A percentile compares a stretch with the other conserved stretches of the same genome.
Evolutionary conservation across 2,888 invertebrate species (phyloP).

Genomic region (Cosmia pyralina): DNA sequence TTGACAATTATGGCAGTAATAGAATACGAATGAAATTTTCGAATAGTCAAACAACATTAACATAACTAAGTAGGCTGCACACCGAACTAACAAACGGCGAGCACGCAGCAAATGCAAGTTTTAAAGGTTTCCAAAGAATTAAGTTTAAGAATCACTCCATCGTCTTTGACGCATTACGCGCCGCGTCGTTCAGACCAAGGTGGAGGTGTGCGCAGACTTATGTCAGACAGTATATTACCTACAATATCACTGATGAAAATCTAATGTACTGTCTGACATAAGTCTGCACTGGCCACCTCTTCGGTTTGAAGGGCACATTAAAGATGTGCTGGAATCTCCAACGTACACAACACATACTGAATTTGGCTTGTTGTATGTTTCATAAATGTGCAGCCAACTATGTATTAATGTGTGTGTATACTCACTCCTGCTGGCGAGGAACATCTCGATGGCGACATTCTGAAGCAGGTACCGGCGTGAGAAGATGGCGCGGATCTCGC

Average conservation of each 20-base stretch:
- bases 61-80: not conserved
- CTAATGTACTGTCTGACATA: not conserved
- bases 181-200: not conserved
- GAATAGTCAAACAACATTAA: not conserved
- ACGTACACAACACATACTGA: not conserved
- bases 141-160: too few relatives aligned
- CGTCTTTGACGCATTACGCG: not conserved
- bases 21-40: not conserved
- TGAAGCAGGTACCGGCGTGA: slow-evolving; percentile 98
- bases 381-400: not conserved
- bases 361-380: not conserved
- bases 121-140: not conserved
- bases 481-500: slow-evolving; percentile 99
- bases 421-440: slow-evolving; percentile 99
- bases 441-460: slow-evolving; percentile 99
- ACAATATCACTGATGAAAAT: not conserved
- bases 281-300: not conserved
- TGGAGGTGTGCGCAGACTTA: not conserved
- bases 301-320: not conserved
- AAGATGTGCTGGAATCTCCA: not conserved
- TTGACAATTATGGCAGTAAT: not conserved
- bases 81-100: not conserved
- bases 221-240: not conserved
- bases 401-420: slow-evolving; percentile 65
- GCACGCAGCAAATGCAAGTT: not conserved